A percentile compares a stretch with the other conserved stretches of the same genome.
Evolutionary conservation across 2,113 vertebrate genomes (phyloP).

Genomic region (Cheirogaleus medius): DNA sequence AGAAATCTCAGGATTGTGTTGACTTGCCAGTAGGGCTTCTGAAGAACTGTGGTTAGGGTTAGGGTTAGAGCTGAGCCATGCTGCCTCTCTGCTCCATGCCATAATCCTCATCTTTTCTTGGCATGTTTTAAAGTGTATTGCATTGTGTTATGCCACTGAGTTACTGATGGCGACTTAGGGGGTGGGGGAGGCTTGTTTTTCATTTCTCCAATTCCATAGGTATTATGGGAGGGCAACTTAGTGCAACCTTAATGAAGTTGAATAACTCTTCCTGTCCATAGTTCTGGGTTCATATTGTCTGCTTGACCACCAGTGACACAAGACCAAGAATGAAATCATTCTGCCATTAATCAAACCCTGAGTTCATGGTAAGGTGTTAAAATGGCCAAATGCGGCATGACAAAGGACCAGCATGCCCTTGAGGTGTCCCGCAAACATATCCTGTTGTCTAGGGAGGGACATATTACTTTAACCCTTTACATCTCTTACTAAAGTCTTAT

Average conservation of each 20-base stretch:
- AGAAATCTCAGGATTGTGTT: background rate
- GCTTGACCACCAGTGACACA: background rate
- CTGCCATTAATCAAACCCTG: background rate
- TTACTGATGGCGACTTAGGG: background rate
- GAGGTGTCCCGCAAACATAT: background rate
- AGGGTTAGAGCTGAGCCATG: background rate
- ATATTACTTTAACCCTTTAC: conserved; percentile 71
- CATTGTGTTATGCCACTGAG: background rate
- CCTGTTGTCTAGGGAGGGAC: background rate
- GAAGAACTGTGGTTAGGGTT: background rate
- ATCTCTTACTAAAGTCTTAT: conserved; percentile 70
- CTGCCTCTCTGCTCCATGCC: background rate
- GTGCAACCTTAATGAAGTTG: background rate
- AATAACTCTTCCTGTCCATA: background rate
- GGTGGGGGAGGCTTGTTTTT: background rate
- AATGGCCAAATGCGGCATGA: background rate
- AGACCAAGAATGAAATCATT: background rate
- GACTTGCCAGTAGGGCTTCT: background rate
- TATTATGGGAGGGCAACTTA: background rate
- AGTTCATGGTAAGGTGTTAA: background rate
- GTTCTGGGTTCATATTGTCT: background rate
- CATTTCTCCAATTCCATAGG: background rate
- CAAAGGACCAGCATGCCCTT: conserved; percentile 48
- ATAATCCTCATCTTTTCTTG: background rate
- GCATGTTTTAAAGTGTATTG: background rate